Evolutionary conservation across 1,140 invertebrate genomes (phyloP).

Genomic region (Metopolophium dirhodum): DNA sequence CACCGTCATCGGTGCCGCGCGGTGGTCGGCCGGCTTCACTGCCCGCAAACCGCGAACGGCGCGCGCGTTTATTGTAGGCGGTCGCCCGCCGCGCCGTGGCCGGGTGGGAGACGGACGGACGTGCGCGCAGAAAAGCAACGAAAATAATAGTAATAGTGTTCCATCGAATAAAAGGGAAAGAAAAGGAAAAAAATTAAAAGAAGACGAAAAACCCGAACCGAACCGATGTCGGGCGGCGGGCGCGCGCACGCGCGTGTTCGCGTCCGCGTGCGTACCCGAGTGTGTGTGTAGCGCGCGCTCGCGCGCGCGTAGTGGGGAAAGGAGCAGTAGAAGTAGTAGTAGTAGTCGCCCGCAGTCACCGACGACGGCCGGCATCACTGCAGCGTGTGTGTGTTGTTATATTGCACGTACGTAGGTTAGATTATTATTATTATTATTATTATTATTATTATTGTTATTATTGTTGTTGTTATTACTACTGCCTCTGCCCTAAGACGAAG

Average conservation of each 20-base stretch:
- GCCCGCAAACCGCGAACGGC: background rate
- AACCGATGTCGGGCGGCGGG: background rate
- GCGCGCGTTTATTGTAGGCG: background rate
- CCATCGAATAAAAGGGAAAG: background rate
- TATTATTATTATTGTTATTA: background rate
- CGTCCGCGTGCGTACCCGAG: background rate
- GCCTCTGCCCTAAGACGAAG: background rate
- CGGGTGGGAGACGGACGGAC: background rate
- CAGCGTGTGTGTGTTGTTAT: constrained; percentile 1
- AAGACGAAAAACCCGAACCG: constrained; percentile 28
- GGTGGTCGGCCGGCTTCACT: background rate
- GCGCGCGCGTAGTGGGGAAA: constrained; percentile 35
- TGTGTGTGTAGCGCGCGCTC: background rate
- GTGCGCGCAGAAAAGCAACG: background rate
- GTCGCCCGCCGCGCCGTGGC: background rate
- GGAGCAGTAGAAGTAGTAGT: constrained; percentile 15
- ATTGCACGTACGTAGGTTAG: background rate
- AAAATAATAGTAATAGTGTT: background rate
- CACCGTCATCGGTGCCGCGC: background rate
- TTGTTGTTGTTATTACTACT: background rate
- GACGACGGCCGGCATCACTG: constrained; percentile 48
- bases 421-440: background rate
- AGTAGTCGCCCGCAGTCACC: constrained; percentile 44
- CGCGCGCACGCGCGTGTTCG: background rate
- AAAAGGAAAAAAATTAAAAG: background rate